A percentile compares a stretch with the other conserved stretches of the same genome.
These are phyloP conservation scores for Zaprionus ghesquierei DNA, from an alignment of 1,140 invertebrate genomes.

Conservation along the genomic window DNA sequence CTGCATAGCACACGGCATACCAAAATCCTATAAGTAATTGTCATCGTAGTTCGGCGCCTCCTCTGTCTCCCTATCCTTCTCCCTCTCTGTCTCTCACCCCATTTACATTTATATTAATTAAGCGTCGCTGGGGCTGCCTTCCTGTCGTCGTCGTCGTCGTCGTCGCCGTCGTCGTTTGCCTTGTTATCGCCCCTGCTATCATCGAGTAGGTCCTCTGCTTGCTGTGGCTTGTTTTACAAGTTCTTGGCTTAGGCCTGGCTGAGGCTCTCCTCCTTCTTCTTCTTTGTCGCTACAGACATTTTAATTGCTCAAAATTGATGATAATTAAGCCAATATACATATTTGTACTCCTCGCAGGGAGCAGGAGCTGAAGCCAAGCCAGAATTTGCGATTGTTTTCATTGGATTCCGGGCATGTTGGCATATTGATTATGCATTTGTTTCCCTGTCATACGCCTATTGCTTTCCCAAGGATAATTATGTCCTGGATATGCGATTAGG, in stretches of 20 bases:
- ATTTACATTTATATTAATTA: conserved; percentile 80
- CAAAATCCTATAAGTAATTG: conserved; percentile 79
- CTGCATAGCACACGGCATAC: conserved; percentile 47
- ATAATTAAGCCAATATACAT: conserved; percentile 79
- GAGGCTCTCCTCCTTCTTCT: conserved; percentile 12
- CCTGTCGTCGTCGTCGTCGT: conserved; percentile 69
- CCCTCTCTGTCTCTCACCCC: conserved; percentile 19
- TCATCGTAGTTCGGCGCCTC: conserved; percentile 70
- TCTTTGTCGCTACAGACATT: conserved; percentile 52
- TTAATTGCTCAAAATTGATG: conserved; percentile 79
- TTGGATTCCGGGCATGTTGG: conserved; percentile 50
- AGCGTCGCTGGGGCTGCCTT: conserved; percentile 75
- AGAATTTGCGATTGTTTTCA: conserved; percentile 59
- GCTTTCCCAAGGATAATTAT: conserved; percentile 38
- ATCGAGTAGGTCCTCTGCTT: conserved; percentile 51
- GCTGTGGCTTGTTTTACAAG: conserved; percentile 72
- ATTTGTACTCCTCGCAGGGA: conserved; percentile 49
- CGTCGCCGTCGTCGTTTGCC: conserved; percentile 67
- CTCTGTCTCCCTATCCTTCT: neutral
- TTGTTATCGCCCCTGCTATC: conserved; percentile 76
- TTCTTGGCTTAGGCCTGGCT: conserved; percentile 48
- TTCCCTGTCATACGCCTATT: conserved; percentile 50
- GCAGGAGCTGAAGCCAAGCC: neutral
- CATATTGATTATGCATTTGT: conserved; percentile 71
- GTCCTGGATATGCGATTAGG: conserved; percentile 25